Conservation (phyloP, 2,797 vertebrate species). For the Antennarius maculatus region DNA sequence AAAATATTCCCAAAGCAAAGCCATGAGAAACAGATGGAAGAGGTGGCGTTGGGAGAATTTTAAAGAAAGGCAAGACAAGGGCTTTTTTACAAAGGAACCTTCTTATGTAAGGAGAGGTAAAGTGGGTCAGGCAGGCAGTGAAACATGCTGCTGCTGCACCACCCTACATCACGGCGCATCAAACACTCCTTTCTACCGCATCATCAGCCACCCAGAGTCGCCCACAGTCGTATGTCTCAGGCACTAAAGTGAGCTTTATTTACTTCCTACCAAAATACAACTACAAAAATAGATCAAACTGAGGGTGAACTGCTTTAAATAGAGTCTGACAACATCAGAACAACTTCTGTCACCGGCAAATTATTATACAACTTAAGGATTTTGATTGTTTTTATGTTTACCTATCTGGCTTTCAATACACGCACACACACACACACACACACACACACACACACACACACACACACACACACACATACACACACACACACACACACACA, state of each 20-base stretch:
- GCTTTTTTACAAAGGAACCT: constrained; percentile 57
- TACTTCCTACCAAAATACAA: constrained; percentile 27
- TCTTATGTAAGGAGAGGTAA: constrained; percentile 64
- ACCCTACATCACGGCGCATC: constrained; percentile 54
- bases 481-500: too few species aligned
- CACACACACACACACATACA: too few species aligned
- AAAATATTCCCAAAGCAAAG: constrained; percentile 44
- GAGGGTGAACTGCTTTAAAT: background rate
- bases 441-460: too few species aligned
- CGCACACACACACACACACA: too few species aligned
- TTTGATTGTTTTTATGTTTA: constrained; percentile 8
- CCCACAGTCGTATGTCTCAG: constrained; percentile 23
- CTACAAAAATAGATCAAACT: constrained; percentile 31
- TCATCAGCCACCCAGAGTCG: constrained; percentile 35
- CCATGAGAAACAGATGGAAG: constrained; percentile 29
- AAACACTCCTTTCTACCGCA: constrained; percentile 42
- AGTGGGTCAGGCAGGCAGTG: constrained; percentile 68
- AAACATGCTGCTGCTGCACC: constrained; percentile 57
- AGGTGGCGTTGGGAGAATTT: constrained; percentile 11
- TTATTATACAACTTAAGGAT: constrained; percentile 26
- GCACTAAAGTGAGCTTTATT: constrained; percentile 25
- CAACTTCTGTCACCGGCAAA: constrained; percentile 15
- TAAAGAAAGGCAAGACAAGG: constrained; percentile 54
- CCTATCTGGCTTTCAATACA: background rate
- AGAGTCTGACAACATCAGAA: constrained; percentile 13